phyloP scores from a whole-genome alignment of 2,888 invertebrate species.

The Carterocephalus palaemon region DNA sequence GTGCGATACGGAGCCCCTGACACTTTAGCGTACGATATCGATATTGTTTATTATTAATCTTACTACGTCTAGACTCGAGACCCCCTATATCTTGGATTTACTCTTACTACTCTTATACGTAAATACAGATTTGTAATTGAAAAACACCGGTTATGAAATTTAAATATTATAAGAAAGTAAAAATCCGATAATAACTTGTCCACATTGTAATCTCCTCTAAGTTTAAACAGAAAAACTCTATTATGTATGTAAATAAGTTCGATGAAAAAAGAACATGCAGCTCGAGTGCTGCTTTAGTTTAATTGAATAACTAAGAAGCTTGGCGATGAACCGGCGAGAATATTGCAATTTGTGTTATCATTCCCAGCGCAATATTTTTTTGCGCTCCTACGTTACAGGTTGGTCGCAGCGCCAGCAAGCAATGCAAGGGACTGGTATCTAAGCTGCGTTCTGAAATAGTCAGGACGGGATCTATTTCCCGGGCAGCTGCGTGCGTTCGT shows the following conservation, averaged over 20 bases:
- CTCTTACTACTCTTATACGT: not conserved
- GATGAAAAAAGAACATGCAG: slow-evolving; percentile 12
- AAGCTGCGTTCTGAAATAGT: slow-evolving; percentile 74
- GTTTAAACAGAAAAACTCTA: slow-evolving; percentile 1
- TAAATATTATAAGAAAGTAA: not conserved
- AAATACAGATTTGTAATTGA: too few species aligned
- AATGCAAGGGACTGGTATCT: slow-evolving; percentile 53
- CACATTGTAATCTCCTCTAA: not conserved
- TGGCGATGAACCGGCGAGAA: slow-evolving; percentile 22
- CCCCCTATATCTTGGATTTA: too few species aligned
- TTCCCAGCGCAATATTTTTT: slow-evolving; percentile 32
- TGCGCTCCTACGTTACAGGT: slow-evolving; percentile 61
- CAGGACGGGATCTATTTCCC: slow-evolving; percentile 76
- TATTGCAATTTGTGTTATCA: slow-evolving; percentile 34
- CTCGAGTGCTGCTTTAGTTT: slow-evolving; percentile 11
- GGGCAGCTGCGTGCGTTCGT: slow-evolving; percentile 76
- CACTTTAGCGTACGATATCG: slow-evolving; percentile 16
- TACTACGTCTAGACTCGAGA: too few species aligned
- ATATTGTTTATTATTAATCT: slow-evolving; percentile 1
- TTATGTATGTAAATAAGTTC: not conserved
- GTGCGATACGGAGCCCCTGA: slow-evolving; percentile 23
- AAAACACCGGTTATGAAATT: too few species aligned
- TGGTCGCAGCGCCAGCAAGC: slow-evolving; percentile 45
- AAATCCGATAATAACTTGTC: not conserved
- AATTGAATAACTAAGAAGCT: slow-evolving; percentile 19